phyloP scores from a whole-genome alignment of 2,888 invertebrate species.

The Neoaliturus tenellus region DNA sequence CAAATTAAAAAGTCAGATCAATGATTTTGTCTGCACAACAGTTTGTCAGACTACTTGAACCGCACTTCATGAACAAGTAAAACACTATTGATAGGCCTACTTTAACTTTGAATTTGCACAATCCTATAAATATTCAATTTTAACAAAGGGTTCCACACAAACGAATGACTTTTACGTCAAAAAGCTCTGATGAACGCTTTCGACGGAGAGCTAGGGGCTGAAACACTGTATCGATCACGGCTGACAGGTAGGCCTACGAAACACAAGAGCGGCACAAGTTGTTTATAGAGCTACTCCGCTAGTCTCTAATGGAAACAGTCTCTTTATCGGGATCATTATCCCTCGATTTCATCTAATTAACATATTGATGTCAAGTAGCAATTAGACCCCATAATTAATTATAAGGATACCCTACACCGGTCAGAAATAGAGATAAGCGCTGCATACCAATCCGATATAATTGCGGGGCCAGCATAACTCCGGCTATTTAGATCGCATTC shows the following conservation, averaged over 20 bases:
- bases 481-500: slow-evolving; percentile 24
- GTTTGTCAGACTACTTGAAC: too few relatives aligned
- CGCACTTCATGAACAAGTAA: too few relatives aligned
- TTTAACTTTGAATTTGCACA: too few relatives aligned
- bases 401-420: slow-evolving; percentile 20
- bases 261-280: not conserved
- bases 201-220: too few relatives aligned
- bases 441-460: slow-evolving; percentile 9
- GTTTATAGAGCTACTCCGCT: slow-evolving; percentile 26
- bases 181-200: too few relatives aligned
- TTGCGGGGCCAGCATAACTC: slow-evolving; percentile 9
- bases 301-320: slow-evolving; percentile 30
- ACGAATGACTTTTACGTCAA: too few relatives aligned
- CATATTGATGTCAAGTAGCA: slow-evolving; percentile 47
- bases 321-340: slow-evolving; percentile 34
- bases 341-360: slow-evolving; percentile 46
- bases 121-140: too few relatives aligned
- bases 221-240: not conserved
- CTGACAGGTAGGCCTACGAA: not conserved
- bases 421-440: slow-evolving; percentile 39
- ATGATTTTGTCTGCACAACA: too few relatives aligned
- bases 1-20: too few relatives aligned
- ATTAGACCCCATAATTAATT: slow-evolving; percentile 44
- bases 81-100: too few relatives aligned
- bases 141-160: too few relatives aligned